Base-by-base conservation (phyloP, 1,140 invertebrate species). In the Euura lappo region DNA sequence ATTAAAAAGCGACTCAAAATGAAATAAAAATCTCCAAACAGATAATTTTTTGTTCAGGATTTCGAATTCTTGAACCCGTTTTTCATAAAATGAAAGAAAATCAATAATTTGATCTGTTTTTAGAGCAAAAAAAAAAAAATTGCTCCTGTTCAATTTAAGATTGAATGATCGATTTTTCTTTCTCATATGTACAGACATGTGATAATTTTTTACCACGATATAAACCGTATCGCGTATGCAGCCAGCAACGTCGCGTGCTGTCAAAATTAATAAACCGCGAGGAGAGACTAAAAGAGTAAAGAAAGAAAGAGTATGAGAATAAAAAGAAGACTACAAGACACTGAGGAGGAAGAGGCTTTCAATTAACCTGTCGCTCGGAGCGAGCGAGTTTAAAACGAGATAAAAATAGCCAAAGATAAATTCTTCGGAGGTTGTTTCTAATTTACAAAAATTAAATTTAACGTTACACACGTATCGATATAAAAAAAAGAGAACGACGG, bases 241-340 rank as follows among this genome's bases (percentile, higher is more conserved):
- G 1, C 28, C 28, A 28, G 28, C 28, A 28, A 28, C 28, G 28
- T 28, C 28, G 28, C 28, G 28, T n/a, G 51, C 13, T 60, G 51
- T 60, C 51, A 60, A 60, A 60, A 60, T 60, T n/a, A 60, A 28
- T 28, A 28, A 28, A 28, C 28, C 28, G 28, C 28, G 28, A 28
- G 28, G 28, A 28, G 28, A 28, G 28, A 28, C 28, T 28, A 28
- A 28, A 28, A 28, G 28, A 28, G 28, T 28, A 28, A 28, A 28
- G 28, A 28, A 28, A 28, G 69, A 72, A 13, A 42, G 60, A 76
- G 73, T 45, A 65, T n/a, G 70, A 45, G 28, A 65, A 64, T 72
- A 42, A 71, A 69, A 65, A 68, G 67, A 75, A 45, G 72, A 13
- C 71, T 28, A 71, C 64, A 72, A 13, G 68, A 70, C 45, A 51